A percentile compares a stretch with the other conserved stretches of the same genome.
These are phyloP conservation scores for Ceramica pisi DNA, from an alignment of 2,888 invertebrate species.

Conservation along the genomic window DNA sequence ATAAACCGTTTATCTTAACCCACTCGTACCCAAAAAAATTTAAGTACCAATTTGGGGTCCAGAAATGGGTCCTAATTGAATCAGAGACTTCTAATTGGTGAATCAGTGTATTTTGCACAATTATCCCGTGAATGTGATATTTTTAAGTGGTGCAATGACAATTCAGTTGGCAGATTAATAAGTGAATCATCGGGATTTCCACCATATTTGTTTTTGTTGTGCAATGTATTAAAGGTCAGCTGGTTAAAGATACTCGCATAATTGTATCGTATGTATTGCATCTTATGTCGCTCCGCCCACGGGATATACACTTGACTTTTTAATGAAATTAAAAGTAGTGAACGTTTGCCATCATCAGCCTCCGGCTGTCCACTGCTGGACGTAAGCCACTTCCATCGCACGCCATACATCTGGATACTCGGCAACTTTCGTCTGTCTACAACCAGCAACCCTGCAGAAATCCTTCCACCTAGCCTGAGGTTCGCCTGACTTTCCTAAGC, in stretches of 20 bases:
- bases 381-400: too few relatives aligned
- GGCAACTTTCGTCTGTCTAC: too few relatives aligned
- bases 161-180: constrained; percentile 10
- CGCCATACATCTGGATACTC: too few relatives aligned
- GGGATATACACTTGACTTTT: neutral
- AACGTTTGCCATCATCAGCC: too few relatives aligned
- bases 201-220: constrained; percentile 9
- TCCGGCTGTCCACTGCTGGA: neutral
- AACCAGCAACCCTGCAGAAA: too few relatives aligned
- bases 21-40: constrained; percentile 55
- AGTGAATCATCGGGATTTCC: constrained; percentile 16
- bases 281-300: too few relatives aligned
- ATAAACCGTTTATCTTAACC: constrained; percentile 47
- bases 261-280: too few relatives aligned
- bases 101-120: constrained; percentile 61
- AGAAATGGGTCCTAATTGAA: constrained; percentile 60
- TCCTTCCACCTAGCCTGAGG: too few relatives aligned
- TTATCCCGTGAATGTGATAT: constrained; percentile 32
- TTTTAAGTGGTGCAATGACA: constrained; percentile 27
- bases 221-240: constrained; percentile 14
- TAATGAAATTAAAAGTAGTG: neutral
- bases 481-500: too few relatives aligned
- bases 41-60: constrained; percentile 53
- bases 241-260: too few relatives aligned
- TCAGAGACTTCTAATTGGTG: constrained; percentile 59